phyloP scores from a whole-genome alignment of 2,888 invertebrate genomes.

The Argyresthia albistria region DNA sequence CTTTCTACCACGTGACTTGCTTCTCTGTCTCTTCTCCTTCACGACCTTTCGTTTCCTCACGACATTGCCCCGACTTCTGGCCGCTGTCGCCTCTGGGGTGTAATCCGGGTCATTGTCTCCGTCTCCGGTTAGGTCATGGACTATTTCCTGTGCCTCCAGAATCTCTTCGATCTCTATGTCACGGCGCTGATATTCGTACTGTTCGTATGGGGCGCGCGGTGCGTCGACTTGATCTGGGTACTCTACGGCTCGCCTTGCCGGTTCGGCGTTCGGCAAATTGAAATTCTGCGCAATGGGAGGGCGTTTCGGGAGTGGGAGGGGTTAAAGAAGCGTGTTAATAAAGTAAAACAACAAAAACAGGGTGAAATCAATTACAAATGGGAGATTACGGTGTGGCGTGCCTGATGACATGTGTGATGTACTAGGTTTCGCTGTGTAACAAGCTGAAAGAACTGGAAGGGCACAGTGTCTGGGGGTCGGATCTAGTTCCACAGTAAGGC shows the following conservation, averaged over 20 bases:
- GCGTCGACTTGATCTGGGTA: no score
- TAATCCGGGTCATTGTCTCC: conserved; percentile 48
- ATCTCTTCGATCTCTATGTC: no score
- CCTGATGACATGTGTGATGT: conserved; percentile 29
- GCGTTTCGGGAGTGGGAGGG: conserved; percentile 50
- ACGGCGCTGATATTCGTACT: conserved; percentile 37
- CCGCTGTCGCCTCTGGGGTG: conserved; percentile 36
- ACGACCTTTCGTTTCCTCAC: conserved; percentile 44
- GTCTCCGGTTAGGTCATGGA: conserved; percentile 15
- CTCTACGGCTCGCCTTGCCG: conserved; percentile 33
- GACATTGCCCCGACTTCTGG: conserved; percentile 51
- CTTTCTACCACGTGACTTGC: conserved; percentile 51
- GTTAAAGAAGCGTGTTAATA: conserved; percentile 74
- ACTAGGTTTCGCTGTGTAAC: no score
- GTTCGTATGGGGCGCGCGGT: conserved; percentile 14
- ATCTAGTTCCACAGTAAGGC: no score
- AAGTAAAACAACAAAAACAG: conserved; percentile 46
- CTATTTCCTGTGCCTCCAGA: no score
- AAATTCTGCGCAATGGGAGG: conserved; percentile 58
- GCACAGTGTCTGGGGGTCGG: no score
- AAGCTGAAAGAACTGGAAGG: no score
- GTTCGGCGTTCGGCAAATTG: conserved; percentile 57
- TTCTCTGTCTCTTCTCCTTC: conserved; percentile 46
- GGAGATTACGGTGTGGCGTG: conserved; percentile 24
- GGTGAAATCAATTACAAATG: conserved; percentile 39